Evolutionary conservation across 2,888 invertebrate genomes (phyloP).

Genomic region (Pyrochroa serraticornis): DNA sequence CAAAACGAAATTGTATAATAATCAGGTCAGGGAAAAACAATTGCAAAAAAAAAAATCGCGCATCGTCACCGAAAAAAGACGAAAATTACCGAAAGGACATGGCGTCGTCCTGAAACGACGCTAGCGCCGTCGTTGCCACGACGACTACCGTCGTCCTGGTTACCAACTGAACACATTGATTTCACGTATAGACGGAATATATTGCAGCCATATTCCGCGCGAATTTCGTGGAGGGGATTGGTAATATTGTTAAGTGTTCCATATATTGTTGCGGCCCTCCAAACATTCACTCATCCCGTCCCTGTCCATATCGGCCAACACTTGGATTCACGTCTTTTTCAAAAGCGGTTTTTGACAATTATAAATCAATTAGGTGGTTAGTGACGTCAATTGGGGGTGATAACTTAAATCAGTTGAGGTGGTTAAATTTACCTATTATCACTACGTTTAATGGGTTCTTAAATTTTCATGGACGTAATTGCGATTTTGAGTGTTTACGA

Average conservation of each 20-base stretch:
- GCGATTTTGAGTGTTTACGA: no score
- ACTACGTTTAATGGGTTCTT: no score
- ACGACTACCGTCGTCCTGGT: constrained; percentile 46
- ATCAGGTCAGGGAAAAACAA: constrained; percentile 41
- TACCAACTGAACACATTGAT: constrained; percentile 58
- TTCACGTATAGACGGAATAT: constrained; percentile 59
- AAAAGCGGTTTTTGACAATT: no score
- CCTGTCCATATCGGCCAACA: no score
- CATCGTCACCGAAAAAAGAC: constrained; percentile 27
- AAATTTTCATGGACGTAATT: no score
- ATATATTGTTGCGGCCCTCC: constrained; percentile 49
- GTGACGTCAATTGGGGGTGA: no score
- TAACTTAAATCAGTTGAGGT: no score
- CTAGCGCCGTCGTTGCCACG: constrained; percentile 45
- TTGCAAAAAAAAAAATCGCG: constrained; percentile 35
- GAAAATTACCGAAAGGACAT: constrained; percentile 12
- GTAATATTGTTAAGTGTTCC: constrained; percentile 53
- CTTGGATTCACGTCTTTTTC: no score
- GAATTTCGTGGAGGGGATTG: constrained; percentile 28
- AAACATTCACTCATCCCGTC: constrained; percentile 26
- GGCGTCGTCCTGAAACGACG: constrained; percentile 30
- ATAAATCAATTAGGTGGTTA: no score
- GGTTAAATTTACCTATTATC: no score
- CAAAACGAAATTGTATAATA: constrained; percentile 37
- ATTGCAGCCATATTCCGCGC: constrained; percentile 53